Evolutionary conservation across 2,888 invertebrate genomes (phyloP), one percentile per base, ranked within the genome.

Genomic region (Trachelus troglodyta): DNA sequence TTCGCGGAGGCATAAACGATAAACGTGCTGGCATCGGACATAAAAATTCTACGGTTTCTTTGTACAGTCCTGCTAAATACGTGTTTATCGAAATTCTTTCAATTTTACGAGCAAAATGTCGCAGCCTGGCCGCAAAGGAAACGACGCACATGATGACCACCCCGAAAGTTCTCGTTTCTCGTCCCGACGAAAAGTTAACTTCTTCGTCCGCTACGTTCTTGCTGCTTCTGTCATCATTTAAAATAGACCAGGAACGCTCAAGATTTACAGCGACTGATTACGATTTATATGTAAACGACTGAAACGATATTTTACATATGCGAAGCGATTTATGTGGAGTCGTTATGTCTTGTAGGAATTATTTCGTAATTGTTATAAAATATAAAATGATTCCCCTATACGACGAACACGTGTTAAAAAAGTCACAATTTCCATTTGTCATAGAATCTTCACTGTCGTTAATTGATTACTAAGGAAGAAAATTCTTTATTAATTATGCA

Each of bases 21-120:
- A 56, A 2, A 56, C 23, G 23, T 23, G 23, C 23, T 56, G 56
- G 56, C 23, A 56, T 71, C 31, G 71, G 12, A 71, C 31, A 34
- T 71, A 71, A 71, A 71, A 71, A 71, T 31, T 31, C 12, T 12
- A 34, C 71, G 31, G 71, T 23, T 34, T 33, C 31, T n/a, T 71
- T 31, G 30, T 71, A 56, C 56, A 56, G 56, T 1, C 56, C 23
- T 71, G 71, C 31, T 71, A 71, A 71, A 71, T 34, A 34, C 71
- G 71, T 71, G 71, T 71, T 71, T 71, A 71, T 71, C 71, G 71
- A 71, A 71, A 33, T 56, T 56, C 33, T 71, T 69, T 71, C 71
- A 71, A 71, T 71, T 71, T 71, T 33, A 71, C 71, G 71, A 71
- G 33, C 71, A 11, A 71, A 69, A 12, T 71, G 12, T 71, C 71